phyloP scores from a whole-genome alignment of 2,888 invertebrate genomes.

The Pseudanteris insignis region DNA sequence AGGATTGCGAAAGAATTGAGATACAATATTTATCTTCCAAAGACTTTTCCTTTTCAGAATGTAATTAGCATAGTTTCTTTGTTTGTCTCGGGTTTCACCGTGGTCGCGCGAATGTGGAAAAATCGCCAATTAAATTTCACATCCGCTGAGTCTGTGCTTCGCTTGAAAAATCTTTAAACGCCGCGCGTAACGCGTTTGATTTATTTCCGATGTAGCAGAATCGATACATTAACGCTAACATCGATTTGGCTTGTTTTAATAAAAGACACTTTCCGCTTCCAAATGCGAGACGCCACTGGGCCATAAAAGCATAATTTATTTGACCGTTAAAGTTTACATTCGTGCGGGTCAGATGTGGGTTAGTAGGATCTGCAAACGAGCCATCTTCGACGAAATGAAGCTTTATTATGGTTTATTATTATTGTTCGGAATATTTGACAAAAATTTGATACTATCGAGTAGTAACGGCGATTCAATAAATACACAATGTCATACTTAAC shows the following conservation, averaged over 20 bases:
- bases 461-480: too few species aligned
- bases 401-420: constrained; percentile 25
- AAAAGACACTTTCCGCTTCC: constrained; percentile 19
- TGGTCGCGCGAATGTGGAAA: constrained; percentile 22
- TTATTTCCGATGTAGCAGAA: constrained; percentile 24
- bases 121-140: constrained; percentile 41
- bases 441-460: too few species aligned
- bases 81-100: constrained; percentile 38
- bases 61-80: constrained; percentile 43
- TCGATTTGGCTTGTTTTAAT: constrained; percentile 32
- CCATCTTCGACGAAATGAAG: constrained; percentile 8
- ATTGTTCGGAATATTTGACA: too few species aligned
- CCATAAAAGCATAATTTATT: constrained; percentile 36
- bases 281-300: constrained; percentile 15
- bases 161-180: too few species aligned
- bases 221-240: constrained; percentile 20
- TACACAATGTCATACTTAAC: too few species aligned
- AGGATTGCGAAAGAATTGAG: too few species aligned
- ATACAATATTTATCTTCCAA: constrained; percentile 44
- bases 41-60: constrained; percentile 39
- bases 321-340: constrained; percentile 33
- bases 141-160: too few species aligned
- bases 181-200: too few species aligned
- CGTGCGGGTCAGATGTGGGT: constrained; percentile 26
- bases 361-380: constrained; percentile 6